Conservation (phyloP, 1,140 invertebrate genomes). For the Caenorhabditis inopinata region DNA sequence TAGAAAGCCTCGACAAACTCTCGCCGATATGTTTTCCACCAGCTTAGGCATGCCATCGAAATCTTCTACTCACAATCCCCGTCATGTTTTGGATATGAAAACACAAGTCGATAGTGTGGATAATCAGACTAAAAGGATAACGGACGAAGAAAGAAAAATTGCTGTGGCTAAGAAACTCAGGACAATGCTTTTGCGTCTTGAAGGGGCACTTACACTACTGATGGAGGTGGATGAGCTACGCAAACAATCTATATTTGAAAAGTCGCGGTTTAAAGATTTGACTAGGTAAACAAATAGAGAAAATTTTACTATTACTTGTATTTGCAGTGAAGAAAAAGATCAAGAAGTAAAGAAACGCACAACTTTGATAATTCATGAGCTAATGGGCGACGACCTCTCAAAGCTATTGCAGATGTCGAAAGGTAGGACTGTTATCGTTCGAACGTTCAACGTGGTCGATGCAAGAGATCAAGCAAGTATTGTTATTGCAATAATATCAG, state of each 20-base stretch:
- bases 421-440: not conserved
- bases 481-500: not conserved
- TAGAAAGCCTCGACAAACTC: not conserved
- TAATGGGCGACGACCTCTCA: slow-evolving; percentile 36
- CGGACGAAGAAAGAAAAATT: slow-evolving; percentile 50
- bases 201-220: slow-evolving; percentile 49
- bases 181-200: slow-evolving; percentile 41
- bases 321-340: not conserved
- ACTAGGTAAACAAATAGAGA: not conserved
- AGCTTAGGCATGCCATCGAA: slow-evolving; percentile 56
- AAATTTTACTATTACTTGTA: not conserved
- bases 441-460: slow-evolving; percentile 18
- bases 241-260: not conserved
- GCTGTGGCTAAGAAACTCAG: slow-evolving; percentile 46
- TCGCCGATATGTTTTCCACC: slow-evolving; percentile 54
- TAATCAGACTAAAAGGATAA: not conserved
- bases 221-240: slow-evolving; percentile 58
- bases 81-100: slow-evolving; percentile 49
- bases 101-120: not conserved
- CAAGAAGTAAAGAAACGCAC: not conserved
- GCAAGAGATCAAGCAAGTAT: not conserved
- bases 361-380: slow-evolving; percentile 7
- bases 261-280: slow-evolving; percentile 42
- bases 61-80: slow-evolving; percentile 50
- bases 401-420: slow-evolving; percentile 37